Conservation (phyloP, 2,113 vertebrate species). For the Coregonus clupeaformis region DNA sequence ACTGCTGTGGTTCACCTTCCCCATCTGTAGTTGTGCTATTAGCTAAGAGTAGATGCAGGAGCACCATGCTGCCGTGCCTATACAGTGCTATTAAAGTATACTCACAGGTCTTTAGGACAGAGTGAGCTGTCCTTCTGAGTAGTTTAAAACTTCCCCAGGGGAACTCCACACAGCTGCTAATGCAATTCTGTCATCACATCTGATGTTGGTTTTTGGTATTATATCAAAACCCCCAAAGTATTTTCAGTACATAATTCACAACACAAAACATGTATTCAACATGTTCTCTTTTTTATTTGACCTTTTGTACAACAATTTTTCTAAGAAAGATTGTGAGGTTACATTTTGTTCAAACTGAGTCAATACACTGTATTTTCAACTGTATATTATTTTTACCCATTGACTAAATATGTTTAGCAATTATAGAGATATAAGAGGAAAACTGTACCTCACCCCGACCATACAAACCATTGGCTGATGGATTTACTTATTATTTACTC, state of each 20-base stretch:
- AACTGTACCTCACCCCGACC: background rate
- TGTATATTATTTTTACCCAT: background rate
- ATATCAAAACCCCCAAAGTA: too few species aligned
- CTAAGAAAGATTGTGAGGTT: background rate
- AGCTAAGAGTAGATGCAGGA: too few species aligned
- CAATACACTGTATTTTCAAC: slow-evolving; percentile 1
- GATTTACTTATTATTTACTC: background rate
- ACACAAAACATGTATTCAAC: background rate
- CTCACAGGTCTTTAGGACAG: too few species aligned
- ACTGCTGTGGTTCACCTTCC: too few species aligned
- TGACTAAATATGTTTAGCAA: background rate
- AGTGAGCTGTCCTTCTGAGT: too few species aligned
- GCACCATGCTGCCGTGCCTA: too few species aligned
- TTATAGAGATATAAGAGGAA: background rate
- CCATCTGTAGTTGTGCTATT: background rate
- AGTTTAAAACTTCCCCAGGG: too few species aligned
- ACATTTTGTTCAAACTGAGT: background rate
- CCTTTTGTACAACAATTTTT: background rate
- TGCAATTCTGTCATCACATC: too few species aligned
- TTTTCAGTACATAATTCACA: background rate
- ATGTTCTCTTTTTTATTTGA: background rate
- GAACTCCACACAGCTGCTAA: too few species aligned
- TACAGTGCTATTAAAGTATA: too few species aligned
- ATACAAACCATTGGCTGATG: background rate
- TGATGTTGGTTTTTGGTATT: too few species aligned